Percentiles rank a stretch among this genome's conserved stretches.
These are phyloP conservation scores for Sebastes minor DNA, from an alignment of 2,797 vertebrate species.

Conservation along the genomic window DNA sequence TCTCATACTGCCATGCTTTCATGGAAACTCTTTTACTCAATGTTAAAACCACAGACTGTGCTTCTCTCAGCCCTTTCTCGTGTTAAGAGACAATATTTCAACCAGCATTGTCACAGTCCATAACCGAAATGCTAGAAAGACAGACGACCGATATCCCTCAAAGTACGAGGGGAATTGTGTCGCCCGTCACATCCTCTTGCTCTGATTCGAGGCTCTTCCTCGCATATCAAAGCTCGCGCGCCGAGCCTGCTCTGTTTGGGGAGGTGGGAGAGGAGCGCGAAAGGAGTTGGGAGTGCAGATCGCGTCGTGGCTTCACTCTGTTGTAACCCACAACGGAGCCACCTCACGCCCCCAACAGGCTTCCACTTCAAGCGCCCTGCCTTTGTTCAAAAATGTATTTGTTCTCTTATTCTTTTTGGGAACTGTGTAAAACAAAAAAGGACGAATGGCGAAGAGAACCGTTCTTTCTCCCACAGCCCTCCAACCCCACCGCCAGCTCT, in stretches of 20 bases:
- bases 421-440: conserved; percentile 74
- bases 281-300: conserved; percentile 50
- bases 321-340: conserved; percentile 75
- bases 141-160: conserved; percentile 49
- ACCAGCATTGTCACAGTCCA: conserved; percentile 39
- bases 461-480: conserved; percentile 54
- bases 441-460: conserved; percentile 58
- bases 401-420: conserved; percentile 87
- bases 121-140: conserved; percentile 41
- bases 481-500: conserved; percentile 42
- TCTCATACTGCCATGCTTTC: conserved; percentile 43
- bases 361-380: conserved; percentile 78
- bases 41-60: conserved; percentile 47
- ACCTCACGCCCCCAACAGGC: conserved; percentile 74
- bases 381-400: conserved; percentile 86
- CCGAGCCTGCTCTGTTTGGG: conserved; percentile 64
- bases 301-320: conserved; percentile 65
- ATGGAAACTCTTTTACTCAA: conserved; percentile 45
- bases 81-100: conserved; percentile 43
- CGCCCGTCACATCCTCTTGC: conserved; percentile 60
- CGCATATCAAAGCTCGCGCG: conserved; percentile 73
- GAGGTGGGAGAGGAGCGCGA: conserved; percentile 50
- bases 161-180: conserved; percentile 55
- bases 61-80: conserved; percentile 51
- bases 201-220: conserved; percentile 58